Evolutionary conservation across 2,797 vertebrate species (phyloP).

Genomic region (Simalia tracyae): DNA sequence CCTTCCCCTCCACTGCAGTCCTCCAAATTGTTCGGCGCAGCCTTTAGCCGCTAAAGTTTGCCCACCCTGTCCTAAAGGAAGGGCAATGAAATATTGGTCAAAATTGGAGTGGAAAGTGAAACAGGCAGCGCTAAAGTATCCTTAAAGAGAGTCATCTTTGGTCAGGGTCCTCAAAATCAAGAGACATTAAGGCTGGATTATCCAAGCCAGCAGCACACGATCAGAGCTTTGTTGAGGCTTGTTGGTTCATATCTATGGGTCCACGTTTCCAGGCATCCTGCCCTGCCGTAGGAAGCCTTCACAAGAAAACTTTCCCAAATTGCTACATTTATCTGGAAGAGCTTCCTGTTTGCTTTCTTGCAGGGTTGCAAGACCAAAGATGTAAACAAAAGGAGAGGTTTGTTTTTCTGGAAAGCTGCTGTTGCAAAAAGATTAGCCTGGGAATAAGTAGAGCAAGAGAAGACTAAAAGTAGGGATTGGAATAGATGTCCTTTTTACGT

Average conservation of each 20-base stretch:
- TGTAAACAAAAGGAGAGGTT: background rate
- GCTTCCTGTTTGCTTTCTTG: background rate
- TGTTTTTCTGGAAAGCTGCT: background rate
- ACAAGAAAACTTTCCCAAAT: conserved; percentile 5
- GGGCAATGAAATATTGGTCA: background rate
- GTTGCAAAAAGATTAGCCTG: background rate
- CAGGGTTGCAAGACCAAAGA: background rate
- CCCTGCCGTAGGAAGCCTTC: background rate
- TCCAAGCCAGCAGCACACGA: background rate
- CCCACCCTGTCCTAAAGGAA: background rate
- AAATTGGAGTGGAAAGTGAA: background rate
- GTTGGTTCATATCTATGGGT: background rate
- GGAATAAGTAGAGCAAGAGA: too few species aligned
- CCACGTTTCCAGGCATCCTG: background rate
- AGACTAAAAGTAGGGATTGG: background rate
- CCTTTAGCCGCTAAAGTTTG: too few species aligned
- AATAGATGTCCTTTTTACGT: background rate
- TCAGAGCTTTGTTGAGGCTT: background rate
- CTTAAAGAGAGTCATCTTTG: background rate
- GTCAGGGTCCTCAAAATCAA: background rate
- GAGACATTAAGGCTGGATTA: background rate
- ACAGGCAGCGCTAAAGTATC: background rate
- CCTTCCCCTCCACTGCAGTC: too few species aligned
- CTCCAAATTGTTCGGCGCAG: too few species aligned
- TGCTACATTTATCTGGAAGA: background rate